Conservation (phyloP, 2,888 invertebrate species). For the Vandiemenella viatica region DNA sequence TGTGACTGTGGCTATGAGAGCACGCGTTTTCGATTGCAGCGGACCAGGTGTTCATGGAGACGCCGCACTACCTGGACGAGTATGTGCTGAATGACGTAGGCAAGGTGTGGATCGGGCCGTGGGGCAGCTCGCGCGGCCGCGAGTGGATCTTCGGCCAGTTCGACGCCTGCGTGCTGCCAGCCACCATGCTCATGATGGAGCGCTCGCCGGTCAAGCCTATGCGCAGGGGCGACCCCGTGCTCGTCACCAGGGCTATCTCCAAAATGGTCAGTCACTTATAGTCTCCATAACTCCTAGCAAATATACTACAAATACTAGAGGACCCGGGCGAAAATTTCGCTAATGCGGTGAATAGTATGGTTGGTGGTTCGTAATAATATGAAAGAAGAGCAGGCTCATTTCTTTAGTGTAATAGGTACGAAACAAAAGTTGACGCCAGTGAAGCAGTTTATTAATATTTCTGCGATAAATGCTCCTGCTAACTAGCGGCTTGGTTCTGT, state of each 20-base stretch:
- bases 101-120: slow-evolving; percentile 69
- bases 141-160: slow-evolving; percentile 78
- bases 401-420: too few relatives aligned
- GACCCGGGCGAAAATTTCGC: too few relatives aligned
- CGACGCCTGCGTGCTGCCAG: slow-evolving; percentile 51
- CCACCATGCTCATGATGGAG: slow-evolving; percentile 53
- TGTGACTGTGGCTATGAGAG: background rate
- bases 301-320: background rate
- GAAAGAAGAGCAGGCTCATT: too few relatives aligned
- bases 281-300: background rate
- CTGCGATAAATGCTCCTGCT: too few relatives aligned
- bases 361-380: too few relatives aligned
- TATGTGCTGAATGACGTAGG: slow-evolving; percentile 67
- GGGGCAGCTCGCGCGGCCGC: slow-evolving; percentile 53
- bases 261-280: slow-evolving; percentile 44
- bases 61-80: slow-evolving; percentile 51
- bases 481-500: too few relatives aligned
- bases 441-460: too few relatives aligned
- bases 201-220: slow-evolving; percentile 42
- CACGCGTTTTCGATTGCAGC: slow-evolving; percentile 31
- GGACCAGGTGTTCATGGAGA: slow-evolving; percentile 62
- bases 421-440: too few relatives aligned
- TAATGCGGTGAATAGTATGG: too few relatives aligned
- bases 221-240: slow-evolving; percentile 54
- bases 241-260: slow-evolving; percentile 51